Evolutionary conservation across 2,888 invertebrate genomes (phyloP), one percentile per base, ranked within the genome.

Genomic region (Trissonchulus latispiculum): DNA sequence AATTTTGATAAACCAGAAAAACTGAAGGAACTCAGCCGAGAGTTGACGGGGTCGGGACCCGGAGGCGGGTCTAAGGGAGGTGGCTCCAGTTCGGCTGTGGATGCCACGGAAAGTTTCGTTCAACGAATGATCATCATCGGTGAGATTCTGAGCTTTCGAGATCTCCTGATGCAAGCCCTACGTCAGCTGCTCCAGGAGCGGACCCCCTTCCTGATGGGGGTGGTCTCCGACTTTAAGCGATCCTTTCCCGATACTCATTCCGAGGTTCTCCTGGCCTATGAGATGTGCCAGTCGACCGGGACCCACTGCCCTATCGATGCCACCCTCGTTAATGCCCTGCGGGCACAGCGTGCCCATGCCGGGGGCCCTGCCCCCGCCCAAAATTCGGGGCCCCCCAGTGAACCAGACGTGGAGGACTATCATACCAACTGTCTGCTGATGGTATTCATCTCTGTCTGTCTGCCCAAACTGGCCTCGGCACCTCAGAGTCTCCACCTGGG

Each of bases 71-170:
- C 8, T 28, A 36, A n/a, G 3, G 28, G 28, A 33, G 18, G 32
- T 29, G 35, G 66, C 35, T 15, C 8, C 31, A 59, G 28, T 59
- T 59, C 59, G 23, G 59, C 15, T n/a, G 1, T 68, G 73, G 75
- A 75, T 61, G 87, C 93, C 81, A 94, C 94, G 0, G 96, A 97
- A 81, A 95, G 93, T 81, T 93, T 99, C 1, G 85, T 99, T 71
- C 93, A 96, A 83, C 87, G 97, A 78, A 95, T 99, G 90, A 95
- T 95, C 36, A 96, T 97, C 77, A 92, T 99, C 78, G 99, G 99
- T 1, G 96, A 99, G 0, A 95, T 99, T 77, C 87, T 99, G 78
- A 92, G 94, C 81, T 99, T 99, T 85, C 88, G 96, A 31, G 91
- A 93, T 83, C 87, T 99, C 72, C 90, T 95, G 0, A 96, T 96